A percentile compares a stretch with the other conserved stretches of the same genome.
Conservation (phyloP, 2,888 invertebrate genomes). For the Lasioglossum lativentre region DNA sequence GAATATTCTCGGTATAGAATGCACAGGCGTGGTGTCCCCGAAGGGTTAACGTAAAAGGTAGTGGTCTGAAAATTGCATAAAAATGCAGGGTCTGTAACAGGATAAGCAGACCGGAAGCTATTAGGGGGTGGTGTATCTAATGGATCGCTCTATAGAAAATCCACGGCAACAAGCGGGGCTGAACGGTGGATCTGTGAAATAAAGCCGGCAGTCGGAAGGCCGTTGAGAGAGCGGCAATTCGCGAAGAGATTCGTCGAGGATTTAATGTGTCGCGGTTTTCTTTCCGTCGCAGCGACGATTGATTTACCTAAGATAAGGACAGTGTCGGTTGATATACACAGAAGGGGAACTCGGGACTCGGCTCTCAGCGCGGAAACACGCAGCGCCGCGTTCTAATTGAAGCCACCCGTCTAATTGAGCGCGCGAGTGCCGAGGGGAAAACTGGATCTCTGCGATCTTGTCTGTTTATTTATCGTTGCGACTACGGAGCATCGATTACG, state of each 20-base stretch:
- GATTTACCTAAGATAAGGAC: constrained; percentile 3
- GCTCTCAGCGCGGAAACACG: constrained; percentile 7
- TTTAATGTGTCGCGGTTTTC: constrained; percentile 13
- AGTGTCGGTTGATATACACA: background rate
- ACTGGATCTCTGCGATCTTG: constrained; percentile 14
- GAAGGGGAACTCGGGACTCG: no score
- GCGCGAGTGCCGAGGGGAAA: constrained; percentile 14
- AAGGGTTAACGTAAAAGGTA: background rate
- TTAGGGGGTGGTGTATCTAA: background rate
- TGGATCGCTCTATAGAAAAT: constrained; percentile 1
- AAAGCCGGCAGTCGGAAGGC: constrained; percentile 16
- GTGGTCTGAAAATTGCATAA: background rate
- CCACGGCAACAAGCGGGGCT: background rate
- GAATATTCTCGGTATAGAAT: background rate
- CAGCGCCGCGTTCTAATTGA: constrained; percentile 15
- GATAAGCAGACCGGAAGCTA: background rate
- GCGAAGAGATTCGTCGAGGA: constrained; percentile 1
- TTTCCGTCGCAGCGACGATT: background rate
- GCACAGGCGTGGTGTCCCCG: background rate
- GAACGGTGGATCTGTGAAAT: constrained; percentile 10
- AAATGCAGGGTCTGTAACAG: background rate
- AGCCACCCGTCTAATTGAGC: constrained; percentile 34
- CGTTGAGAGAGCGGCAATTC: constrained; percentile 46
- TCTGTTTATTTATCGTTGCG: constrained; percentile 2
- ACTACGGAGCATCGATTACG: constrained; percentile 10